Base-by-base conservation (phyloP, 2,888 invertebrate genomes). In the Hoplodrina blanda region DNA sequence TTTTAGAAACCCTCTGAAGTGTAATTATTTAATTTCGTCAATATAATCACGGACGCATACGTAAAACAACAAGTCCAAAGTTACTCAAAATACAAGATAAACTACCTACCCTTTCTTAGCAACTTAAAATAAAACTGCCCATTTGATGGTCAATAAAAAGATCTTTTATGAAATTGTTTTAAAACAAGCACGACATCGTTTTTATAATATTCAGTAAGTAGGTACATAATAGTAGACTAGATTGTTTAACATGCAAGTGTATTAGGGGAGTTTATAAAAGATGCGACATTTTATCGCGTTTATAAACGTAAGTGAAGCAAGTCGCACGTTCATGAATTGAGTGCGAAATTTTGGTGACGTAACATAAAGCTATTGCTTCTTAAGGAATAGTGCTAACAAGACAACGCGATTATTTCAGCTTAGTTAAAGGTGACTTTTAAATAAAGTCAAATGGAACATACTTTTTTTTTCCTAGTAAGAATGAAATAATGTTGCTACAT, bases 181-280 rank as follows among this genome's bases (percentile, higher is more conserved):
- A 69, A 73, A 56, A 73, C 56, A 68, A 84, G 76, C 70, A 76
- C 62, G 66, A 72, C 68, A 68, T 69, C 72, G 37, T 50, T 70
- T 62, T 77, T 77, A 77, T 25, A 49, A 63, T 62, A 76, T 54
- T 67, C 65, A 75, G 72, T 70, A 74, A 76, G 67, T 77, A 80
- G 83, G 78, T 79, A 80, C 71, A 80, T 82, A 71, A 69, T 69
- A 73, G 60, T 72, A 85, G 85, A 85, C 85, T 87, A 85, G 85
- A 83, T 78, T 74, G 63, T 74, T 76, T 73, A 67, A 75, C 71
- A 73, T 70, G 81, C 82, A 87, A 73, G 41, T 69, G 61, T 66
- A 81, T 70, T 50, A 73, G 56, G 49, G 64, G 69, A 72, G 55
- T 49, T 67, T 30, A 50, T 62, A 60, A 59, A 69, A 66, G 37